These are phyloP conservation scores for Narcine bancroftii DNA, from an alignment of 2,113 vertebrate species.

Conservation along the genomic window DNA sequence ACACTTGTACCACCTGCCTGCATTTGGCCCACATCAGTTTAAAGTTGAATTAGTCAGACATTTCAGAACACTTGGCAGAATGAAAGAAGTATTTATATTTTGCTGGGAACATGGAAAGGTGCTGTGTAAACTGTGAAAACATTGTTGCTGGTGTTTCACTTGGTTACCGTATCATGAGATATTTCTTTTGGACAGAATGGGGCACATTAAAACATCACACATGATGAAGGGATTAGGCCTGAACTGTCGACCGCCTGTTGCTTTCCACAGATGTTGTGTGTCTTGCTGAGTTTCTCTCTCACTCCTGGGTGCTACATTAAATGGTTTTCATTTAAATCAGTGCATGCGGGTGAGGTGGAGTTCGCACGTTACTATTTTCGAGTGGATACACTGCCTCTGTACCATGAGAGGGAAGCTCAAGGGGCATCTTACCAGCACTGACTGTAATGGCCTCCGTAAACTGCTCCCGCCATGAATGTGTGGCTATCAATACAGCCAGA, in stretches of 20 bases:
- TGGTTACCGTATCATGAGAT: neutral
- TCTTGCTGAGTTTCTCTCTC: no score
- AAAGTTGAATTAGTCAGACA: neutral
- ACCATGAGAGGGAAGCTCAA: neutral
- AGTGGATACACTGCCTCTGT: neutral
- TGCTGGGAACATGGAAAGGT: neutral
- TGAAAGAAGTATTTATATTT: neutral
- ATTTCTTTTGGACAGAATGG: neutral
- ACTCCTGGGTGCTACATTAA: no score
- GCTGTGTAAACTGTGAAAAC: neutral
- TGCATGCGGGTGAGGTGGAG: neutral
- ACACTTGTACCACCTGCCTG: no score
- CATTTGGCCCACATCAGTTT: no score
- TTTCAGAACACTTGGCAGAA: neutral
- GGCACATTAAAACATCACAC: no score
- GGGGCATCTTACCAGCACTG: constrained; percentile 69
- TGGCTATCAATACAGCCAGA: constrained; percentile 84
- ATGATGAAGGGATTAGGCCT: no score
- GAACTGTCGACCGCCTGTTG: no score
- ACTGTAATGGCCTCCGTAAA: constrained; percentile 89
- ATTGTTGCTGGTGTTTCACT: neutral
- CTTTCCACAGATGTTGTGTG: no score
- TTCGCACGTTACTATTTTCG: neutral
- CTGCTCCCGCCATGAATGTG: constrained; percentile 89
- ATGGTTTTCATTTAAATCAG: neutral